Conservation (phyloP, 2,797 vertebrate species). For the Neomorphus geoffroyi region DNA sequence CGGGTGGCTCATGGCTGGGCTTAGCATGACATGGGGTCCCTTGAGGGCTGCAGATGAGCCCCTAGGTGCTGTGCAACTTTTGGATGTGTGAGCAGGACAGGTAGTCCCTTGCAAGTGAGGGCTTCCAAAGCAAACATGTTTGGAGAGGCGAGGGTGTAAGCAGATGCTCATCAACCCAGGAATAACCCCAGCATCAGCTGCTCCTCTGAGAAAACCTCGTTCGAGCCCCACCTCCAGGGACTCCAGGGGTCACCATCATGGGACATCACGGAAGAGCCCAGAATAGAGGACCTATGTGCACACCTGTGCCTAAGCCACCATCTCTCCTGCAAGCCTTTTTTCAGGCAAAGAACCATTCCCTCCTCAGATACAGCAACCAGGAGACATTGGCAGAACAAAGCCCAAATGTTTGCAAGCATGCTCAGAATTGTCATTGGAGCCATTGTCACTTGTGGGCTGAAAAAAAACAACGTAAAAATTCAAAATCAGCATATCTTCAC, state of each 20-base stretch:
- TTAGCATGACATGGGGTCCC: accelerated
- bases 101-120: background rate
- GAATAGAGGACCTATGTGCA: background rate
- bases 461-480: background rate
- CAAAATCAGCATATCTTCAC: background rate
- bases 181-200: accelerated
- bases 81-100: background rate
- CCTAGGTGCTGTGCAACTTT: background rate
- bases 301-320: accelerated
- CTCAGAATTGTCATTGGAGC: accelerated
- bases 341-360: background rate
- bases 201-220: background rate
- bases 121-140: background rate
- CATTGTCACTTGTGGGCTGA: background rate
- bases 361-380: accelerated
- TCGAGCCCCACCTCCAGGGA: accelerated
- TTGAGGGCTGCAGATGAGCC: accelerated
- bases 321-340: background rate
- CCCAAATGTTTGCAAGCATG: accelerated
- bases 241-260: background rate
- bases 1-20: accelerated
- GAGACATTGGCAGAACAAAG: background rate
- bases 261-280: background rate
- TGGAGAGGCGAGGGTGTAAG: background rate
- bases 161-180: background rate